Conservation (phyloP, 2,113 vertebrate species). For the Neomonachus schauinslandi region DNA sequence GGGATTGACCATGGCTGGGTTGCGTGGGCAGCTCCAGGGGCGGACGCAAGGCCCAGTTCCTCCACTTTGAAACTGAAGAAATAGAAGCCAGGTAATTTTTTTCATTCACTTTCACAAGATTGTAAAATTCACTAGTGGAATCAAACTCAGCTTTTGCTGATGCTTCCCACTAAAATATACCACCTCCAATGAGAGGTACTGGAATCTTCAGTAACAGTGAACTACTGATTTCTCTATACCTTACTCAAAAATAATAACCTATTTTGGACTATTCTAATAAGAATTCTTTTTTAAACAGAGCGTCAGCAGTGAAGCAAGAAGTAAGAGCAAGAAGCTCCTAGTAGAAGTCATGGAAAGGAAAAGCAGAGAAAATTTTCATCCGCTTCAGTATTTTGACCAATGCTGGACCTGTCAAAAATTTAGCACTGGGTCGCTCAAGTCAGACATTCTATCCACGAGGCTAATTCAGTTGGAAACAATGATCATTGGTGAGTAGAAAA, state of each 20-base stretch:
- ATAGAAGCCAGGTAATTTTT: not conserved
- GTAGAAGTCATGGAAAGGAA: not conserved
- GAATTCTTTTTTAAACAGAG: not conserved
- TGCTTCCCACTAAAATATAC: not conserved
- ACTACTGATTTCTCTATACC: not conserved
- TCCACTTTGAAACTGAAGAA: not conserved
- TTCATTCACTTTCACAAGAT: conserved; percentile 21
- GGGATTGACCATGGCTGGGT: not conserved
- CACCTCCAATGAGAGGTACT: not conserved
- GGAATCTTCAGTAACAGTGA: not conserved
- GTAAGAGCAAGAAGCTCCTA: not conserved
- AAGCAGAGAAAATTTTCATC: not conserved
- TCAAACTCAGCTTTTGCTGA: not conserved
- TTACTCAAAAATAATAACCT: not conserved
- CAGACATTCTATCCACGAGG: not conserved
- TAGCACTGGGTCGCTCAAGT: not conserved
- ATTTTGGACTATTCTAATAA: not conserved
- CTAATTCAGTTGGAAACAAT: conserved; percentile 58
- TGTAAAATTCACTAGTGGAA: not conserved
- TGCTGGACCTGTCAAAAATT: not conserved
- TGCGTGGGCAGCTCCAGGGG: accelerated
- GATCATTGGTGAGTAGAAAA: not conserved
- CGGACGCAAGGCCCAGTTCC: not conserved
- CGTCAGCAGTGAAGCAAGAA: not conserved
- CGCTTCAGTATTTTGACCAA: conserved; percentile 16